Percentiles rank a stretch among this genome's conserved stretches.
phyloP scores from a whole-genome alignment of 2,113 vertebrate species.

The Protobothrops flavoviridis region DNA sequence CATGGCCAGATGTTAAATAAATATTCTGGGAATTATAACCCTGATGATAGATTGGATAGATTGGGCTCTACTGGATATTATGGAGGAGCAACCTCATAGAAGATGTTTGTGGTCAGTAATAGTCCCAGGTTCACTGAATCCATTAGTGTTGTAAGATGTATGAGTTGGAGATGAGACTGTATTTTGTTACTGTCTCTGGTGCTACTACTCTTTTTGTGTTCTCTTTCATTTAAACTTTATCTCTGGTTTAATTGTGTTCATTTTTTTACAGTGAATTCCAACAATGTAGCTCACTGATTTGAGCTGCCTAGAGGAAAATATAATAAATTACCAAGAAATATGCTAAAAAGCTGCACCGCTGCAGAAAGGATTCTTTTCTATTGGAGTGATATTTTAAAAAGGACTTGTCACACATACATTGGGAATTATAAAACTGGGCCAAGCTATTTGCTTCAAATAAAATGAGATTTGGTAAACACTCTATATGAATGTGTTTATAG shows the following conservation, averaged over 20 bases:
- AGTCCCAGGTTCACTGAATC: background rate
- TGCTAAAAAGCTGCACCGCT: constrained; percentile 41
- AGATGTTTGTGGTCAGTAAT: background rate
- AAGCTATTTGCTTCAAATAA: background rate
- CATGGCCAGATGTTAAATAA: too few species aligned
- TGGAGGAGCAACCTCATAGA: background rate
- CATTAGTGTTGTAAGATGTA: too few species aligned
- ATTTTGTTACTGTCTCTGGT: background rate
- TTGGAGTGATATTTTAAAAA: background rate
- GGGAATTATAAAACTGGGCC: background rate
- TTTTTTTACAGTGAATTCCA: constrained; percentile 1
- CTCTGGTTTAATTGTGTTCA: constrained; percentile 17
- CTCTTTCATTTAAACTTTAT: background rate
- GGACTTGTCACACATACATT: background rate
- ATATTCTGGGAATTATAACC: too few species aligned
- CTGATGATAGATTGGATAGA: background rate
- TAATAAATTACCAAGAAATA: constrained; percentile 44
- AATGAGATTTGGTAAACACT: constrained; percentile 7
- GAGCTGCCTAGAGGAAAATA: constrained; percentile 16
- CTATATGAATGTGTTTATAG: background rate
- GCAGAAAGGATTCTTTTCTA: constrained; percentile 2
- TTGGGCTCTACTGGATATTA: too few species aligned
- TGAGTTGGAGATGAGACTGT: background rate
- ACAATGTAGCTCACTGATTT: constrained; percentile 20
- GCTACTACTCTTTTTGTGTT: constrained; percentile 30